phyloP scores from a whole-genome alignment of 2,797 vertebrate genomes.

The Orestias chungarensis region DNA sequence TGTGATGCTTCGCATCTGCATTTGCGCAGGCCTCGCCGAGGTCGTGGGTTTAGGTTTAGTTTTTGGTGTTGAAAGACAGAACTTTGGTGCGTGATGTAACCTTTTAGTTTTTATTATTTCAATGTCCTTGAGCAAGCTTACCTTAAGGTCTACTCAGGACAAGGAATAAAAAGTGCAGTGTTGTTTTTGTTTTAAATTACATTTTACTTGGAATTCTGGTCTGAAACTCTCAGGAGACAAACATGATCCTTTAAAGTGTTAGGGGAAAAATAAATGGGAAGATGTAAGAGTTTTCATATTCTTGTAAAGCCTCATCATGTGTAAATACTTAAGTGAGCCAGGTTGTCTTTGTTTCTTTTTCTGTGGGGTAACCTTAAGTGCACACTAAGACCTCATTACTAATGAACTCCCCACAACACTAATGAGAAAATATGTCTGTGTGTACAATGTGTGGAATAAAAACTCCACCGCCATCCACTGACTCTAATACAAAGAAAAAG shows the following conservation, averaged over 20 bases:
- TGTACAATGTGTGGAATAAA: constrained; percentile 47
- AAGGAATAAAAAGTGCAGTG: constrained; percentile 15
- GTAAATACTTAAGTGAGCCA: constrained; percentile 34
- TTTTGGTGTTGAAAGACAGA: background rate
- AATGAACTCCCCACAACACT: constrained; percentile 56
- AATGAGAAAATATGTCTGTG: constrained; percentile 58
- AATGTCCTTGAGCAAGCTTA: constrained; percentile 20
- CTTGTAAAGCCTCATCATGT: constrained; percentile 24
- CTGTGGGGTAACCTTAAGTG: constrained; percentile 24
- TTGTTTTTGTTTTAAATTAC: constrained; percentile 10
- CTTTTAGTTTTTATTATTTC: constrained; percentile 29
- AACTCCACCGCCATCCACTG: constrained; percentile 41
- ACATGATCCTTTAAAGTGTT: constrained; percentile 34
- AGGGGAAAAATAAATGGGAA: background rate
- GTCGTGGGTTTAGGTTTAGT: constrained; percentile 2
- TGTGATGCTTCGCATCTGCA: constrained; percentile 8
- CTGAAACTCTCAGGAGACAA: constrained; percentile 57
- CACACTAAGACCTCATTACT: constrained; percentile 51
- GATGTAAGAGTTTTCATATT: constrained; percentile 7
- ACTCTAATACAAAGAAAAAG: constrained; percentile 31
- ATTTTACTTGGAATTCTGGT: constrained; percentile 30
- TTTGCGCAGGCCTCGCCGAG: constrained; percentile 4
- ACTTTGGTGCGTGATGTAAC: constrained; percentile 17
- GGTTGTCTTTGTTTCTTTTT: constrained; percentile 30
- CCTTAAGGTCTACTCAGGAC: constrained; percentile 37